Evolutionary conservation across 2,113 vertebrate species (phyloP), one percentile per base, ranked within the genome.

Genomic region (Prunella himalayana): DNA sequence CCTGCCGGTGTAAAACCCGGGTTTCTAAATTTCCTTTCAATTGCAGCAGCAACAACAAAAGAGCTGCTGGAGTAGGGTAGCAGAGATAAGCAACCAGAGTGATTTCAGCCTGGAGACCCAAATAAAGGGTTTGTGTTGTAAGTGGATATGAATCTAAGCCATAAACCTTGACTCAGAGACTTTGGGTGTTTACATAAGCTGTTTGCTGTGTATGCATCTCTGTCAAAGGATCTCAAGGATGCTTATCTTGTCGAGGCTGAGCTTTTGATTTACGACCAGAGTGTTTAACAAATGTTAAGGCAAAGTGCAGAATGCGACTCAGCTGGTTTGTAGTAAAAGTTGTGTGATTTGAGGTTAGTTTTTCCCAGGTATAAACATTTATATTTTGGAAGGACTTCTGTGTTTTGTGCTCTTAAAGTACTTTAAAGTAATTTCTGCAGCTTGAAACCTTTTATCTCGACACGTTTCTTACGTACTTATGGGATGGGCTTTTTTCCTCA

Each of bases 381-480:
- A 2, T 31, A 25, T 90, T 56, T 86, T 78, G 35, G 80, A 71
- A 88, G 11, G 35, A 54, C 21, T 88, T 72, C 8, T 33, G 37
- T 86, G 41, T 51, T 86, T 92, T 71, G 16, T 61, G 24, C 22
- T 76, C 27, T 83, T 78, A 71, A 70, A 88, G 70, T 70, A 51
- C 20, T 85, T 94, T 10, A 1, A 54, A 87, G 31, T 64, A 24
- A 42, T 91, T 90, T 59, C 45, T 86, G 1, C 50, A 39, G 33
- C 60, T 88, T 70, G 35, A 77, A 73, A 54, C 24, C 30, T 83
- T 83, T 91, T 56, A 53, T 83, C 51, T 84, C 2, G 5, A 71
- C 56, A 28, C 1, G 0, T 39, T 69, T 28, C 82, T 93, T 82
- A 22, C 0, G 0, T 64, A 12, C 23, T 66, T 59, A 1, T 66